A percentile compares a stretch with the other conserved stretches of the same genome.
These are phyloP conservation scores for Amniataba percoides DNA, from an alignment of 2,797 vertebrate species.

Conservation along the genomic window DNA sequence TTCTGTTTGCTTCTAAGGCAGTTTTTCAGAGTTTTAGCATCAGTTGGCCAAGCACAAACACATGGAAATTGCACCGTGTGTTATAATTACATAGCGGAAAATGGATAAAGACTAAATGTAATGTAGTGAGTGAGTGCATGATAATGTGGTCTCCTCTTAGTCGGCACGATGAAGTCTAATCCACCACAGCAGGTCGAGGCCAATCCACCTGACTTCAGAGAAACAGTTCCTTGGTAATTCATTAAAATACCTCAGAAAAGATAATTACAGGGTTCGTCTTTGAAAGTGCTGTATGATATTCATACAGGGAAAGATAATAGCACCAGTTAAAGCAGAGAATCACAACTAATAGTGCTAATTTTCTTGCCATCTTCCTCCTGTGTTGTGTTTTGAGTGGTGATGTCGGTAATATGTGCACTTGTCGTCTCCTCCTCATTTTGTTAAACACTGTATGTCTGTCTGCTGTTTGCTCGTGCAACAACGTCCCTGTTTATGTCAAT, in stretches of 20 bases:
- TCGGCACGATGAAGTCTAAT: not conserved
- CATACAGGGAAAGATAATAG: not conserved
- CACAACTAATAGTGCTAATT: not conserved
- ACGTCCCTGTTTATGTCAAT: constrained; percentile 8
- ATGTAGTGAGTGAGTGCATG: not conserved
- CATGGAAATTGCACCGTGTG: not conserved
- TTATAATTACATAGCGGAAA: constrained; percentile 7
- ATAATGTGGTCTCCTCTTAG: too few relatives aligned
- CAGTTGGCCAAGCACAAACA: not conserved
- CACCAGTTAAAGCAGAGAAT: not conserved
- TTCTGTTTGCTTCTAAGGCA: too few relatives aligned
- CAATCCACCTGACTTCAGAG: not conserved
- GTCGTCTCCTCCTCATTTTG: not conserved
- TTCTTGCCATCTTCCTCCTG: not conserved
- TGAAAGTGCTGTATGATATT: not conserved
- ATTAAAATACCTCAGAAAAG: not conserved
- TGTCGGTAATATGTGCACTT: not conserved
- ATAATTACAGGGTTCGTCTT: too few relatives aligned
- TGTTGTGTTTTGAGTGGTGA: not conserved
- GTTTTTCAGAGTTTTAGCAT: too few relatives aligned
- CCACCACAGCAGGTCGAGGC: not conserved
- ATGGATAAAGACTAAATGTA: not conserved
- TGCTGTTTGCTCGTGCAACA: not conserved
- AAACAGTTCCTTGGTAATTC: not conserved
- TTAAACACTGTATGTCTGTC: not conserved